Conservation (phyloP, 2,113 vertebrate genomes). For the Lycocorax pyrrhopterus region DNA sequence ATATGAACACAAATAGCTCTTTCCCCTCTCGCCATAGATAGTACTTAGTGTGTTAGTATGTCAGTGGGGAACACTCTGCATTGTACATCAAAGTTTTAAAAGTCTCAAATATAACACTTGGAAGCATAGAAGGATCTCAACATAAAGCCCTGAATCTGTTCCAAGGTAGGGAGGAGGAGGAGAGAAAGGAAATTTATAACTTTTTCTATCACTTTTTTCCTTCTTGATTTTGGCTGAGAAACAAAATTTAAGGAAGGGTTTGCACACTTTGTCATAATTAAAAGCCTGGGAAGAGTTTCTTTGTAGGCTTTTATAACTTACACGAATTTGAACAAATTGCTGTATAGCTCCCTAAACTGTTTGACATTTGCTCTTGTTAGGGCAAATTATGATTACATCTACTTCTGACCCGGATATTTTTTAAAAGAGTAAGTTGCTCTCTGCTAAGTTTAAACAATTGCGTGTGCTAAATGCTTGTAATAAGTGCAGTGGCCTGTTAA, state of each 20-base stretch:
- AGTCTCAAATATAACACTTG: neutral
- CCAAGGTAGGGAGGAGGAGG: neutral
- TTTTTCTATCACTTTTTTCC: neutral
- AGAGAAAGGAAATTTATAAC: neutral
- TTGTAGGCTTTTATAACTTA: neutral
- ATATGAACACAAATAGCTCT: neutral
- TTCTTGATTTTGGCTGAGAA: neutral
- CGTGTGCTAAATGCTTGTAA: neutral
- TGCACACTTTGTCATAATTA: neutral
- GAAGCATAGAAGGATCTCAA: neutral
- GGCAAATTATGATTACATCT: neutral
- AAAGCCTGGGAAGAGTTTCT: neutral
- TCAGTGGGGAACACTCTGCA: neutral
- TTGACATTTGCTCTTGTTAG: neutral
- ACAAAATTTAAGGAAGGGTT: neutral
- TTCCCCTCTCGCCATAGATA: neutral
- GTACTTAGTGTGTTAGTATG: neutral
- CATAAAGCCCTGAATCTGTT: neutral
- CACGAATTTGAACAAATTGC: neutral
- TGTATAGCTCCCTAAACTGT: neutral
- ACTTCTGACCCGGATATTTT: neutral
- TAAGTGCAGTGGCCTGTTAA: conserved; percentile 35
- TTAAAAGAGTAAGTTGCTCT: neutral
- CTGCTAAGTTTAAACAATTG: neutral
- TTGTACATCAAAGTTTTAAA: neutral